phyloP scores from a whole-genome alignment of 1,140 invertebrate genomes.

The Oncopodura yosiiana region DNA sequence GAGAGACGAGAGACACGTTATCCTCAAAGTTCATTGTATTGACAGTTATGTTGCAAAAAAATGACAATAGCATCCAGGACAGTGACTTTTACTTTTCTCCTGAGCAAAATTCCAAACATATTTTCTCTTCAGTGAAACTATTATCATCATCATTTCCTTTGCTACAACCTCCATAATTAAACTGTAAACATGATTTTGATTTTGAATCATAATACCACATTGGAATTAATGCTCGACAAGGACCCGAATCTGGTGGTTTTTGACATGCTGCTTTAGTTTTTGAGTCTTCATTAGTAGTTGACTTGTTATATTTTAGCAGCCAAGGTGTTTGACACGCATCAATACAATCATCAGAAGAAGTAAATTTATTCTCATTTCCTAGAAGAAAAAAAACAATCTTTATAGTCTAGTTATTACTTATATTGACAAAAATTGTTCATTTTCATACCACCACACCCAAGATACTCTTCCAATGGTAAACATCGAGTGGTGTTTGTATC shows the following conservation, averaged over 20 bases:
- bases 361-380: slow-evolving; percentile 5
- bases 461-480: not conserved
- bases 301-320: not conserved
- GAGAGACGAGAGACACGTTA: too few species aligned
- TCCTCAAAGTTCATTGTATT: too few species aligned
- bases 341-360: not conserved
- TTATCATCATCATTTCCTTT: slow-evolving; percentile 9
- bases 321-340: slow-evolving; percentile 7
- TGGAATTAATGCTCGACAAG: slow-evolving; percentile 5
- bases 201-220: not conserved
- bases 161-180: slow-evolving; percentile 7
- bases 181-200: not conserved
- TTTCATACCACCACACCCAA: slow-evolving; percentile 1
- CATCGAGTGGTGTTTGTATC: not conserved
- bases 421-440: too few species aligned
- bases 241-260: not conserved
- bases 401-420: too few species aligned
- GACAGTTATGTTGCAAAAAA: too few species aligned
- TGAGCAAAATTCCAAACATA: not conserved
- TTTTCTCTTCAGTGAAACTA: slow-evolving; percentile 1
- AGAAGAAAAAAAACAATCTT: too few species aligned
- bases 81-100: not conserved
- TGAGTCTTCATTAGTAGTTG: not conserved
- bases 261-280: not conserved
- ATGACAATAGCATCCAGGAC: too few species aligned